Evolutionary conservation across 2,888 invertebrate species (phyloP).

Genomic region (Aphidoletes aphidimyza): DNA sequence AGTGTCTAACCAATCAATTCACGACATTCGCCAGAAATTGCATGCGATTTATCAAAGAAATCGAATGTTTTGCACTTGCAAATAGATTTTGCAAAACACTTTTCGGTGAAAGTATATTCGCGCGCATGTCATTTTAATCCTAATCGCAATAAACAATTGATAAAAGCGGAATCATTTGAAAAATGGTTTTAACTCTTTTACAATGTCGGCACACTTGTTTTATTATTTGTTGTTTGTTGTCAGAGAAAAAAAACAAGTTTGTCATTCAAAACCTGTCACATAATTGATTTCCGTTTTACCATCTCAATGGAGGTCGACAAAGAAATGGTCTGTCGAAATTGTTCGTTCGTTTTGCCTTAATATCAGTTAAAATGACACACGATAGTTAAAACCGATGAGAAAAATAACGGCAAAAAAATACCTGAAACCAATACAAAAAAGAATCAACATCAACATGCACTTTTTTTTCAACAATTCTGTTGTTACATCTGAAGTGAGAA

Average conservation of each 20-base stretch:
- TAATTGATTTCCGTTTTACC: neutral
- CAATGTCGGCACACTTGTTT: neutral
- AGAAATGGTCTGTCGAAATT: neutral
- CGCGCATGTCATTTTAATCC: too few species aligned
- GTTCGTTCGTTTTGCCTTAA: too few species aligned
- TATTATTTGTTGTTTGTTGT: too few species aligned
- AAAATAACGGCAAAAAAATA: neutral
- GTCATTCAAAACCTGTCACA: neutral
- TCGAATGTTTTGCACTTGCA: neutral
- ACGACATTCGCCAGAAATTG: neutral
- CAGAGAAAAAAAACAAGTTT: neutral
- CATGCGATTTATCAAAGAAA: neutral
- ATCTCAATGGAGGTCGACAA: neutral
- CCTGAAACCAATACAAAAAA: neutral
- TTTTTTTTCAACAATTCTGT: neutral
- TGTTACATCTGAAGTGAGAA: neutral
- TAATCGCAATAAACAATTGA: too few species aligned
- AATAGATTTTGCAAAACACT: neutral
- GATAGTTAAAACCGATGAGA: too few species aligned
- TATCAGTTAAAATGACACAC: neutral
- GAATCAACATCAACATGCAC: neutral
- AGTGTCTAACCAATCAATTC: constrained; percentile 9
- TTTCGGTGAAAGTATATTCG: neutral
- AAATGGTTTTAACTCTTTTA: neutral
- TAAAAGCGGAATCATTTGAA: too few species aligned